Evolutionary conservation across 2,113 vertebrate genomes (phyloP), one percentile per base, ranked within the genome.

Genomic region (Psittacara wagleri): DNA sequence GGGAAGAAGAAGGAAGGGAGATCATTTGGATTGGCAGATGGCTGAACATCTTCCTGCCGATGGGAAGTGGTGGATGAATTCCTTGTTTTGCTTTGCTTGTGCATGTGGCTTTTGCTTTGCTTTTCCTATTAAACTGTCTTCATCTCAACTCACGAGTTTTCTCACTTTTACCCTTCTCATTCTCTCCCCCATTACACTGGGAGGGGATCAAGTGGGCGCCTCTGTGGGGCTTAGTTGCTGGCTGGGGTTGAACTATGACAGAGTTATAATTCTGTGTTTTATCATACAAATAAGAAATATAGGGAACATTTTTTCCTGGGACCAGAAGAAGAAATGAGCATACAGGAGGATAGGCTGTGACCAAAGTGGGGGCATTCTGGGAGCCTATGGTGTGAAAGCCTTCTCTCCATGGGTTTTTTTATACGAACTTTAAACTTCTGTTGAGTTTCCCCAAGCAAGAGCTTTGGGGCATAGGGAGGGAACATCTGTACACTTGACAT

Each of bases 321-420:
- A 66, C 37, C n/a, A 23, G n/a, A 37, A 70, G 22, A 52, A 63
- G 17, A n/a, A 59, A 59, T 24, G 18, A 35, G 1, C 0, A 1
- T 43, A 48, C 83, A 61, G 22, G 11, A 74, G 7, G 17, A 91
- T 68, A 48, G 44, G 29, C 35, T 83, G 33, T 82, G 74, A 55
- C 17, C 2, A 0, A 48, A 23, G 31, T 49, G 13, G 33, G 11
- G 17, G 24, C 27, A 81, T 83, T 72, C 51, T 37, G 20, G 54
- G 35, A 82, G 14, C 13, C 8, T 44, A 0, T 10, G 37, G 3
- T 1, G 1, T 39, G 13, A 39, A 69, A 81, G 4, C 9, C 20
- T 69, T 64, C 19, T 43, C 29, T 86, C n/a, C 16, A 0, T 35
- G 8, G 1, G 2, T 27, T 51, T 84, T 84, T 81, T 78, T 22